Evolutionary conservation across 2,888 invertebrate genomes (phyloP).

Genomic region (Thymelicus sylvestris): DNA sequence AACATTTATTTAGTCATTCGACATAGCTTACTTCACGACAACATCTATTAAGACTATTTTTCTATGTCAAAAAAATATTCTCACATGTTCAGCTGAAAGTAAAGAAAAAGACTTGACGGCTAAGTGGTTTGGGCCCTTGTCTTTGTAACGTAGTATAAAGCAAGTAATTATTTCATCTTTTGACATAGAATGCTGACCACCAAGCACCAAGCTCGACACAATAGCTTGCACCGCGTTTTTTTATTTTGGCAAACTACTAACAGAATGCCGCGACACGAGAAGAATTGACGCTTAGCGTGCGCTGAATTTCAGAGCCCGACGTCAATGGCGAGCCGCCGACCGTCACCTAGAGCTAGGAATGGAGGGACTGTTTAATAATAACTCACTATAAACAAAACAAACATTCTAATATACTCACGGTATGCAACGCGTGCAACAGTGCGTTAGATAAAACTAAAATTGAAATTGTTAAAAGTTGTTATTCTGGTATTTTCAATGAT

Average conservation of each 20-base stretch:
- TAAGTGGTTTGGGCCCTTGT: constrained; percentile 1
- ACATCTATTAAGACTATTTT: too few species aligned
- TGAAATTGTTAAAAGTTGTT: too few species aligned
- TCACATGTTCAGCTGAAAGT: neutral
- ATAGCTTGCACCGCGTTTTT: constrained; percentile 6
- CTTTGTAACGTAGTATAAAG: constrained; percentile 5
- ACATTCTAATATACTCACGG: too few species aligned
- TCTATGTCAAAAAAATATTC: too few species aligned
- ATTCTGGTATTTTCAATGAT: too few species aligned
- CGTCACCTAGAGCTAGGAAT: constrained; percentile 20
- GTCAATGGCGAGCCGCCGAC: constrained; percentile 23
- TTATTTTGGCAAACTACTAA: constrained; percentile 21
- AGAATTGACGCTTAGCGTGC: constrained; percentile 32
- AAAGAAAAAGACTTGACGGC: neutral
- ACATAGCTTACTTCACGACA: too few species aligned
- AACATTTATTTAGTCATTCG: too few species aligned
- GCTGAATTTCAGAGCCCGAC: constrained; percentile 33
- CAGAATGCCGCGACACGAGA: constrained; percentile 31
- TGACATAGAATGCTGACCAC: constrained; percentile 24
- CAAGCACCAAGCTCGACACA: constrained; percentile 17
- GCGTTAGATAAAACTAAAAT: too few species aligned
- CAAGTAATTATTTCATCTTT: constrained; percentile 17
- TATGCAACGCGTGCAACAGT: too few species aligned
- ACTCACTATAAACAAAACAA: neutral
- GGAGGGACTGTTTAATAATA: constrained; percentile 4